Evolutionary conservation across 2,888 invertebrate species (phyloP), one percentile per base, ranked within the genome.

Genomic region (Leptopilina drosophilae): DNA sequence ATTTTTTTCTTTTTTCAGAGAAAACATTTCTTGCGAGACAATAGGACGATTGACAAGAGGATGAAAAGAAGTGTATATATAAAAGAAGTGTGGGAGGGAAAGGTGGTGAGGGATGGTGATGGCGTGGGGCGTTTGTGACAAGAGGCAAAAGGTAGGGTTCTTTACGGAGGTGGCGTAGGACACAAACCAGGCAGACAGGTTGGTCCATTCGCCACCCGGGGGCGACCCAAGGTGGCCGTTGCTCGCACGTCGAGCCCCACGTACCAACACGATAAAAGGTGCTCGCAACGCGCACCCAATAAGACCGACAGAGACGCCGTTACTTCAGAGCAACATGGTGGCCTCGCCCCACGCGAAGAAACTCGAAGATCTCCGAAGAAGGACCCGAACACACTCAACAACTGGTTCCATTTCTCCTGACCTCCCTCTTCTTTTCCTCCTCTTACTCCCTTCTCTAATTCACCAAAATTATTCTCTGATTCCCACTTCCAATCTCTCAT

Each of bases 341-440:
- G 91, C 91, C 91, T 91, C 90, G 90, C 91, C 91, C 90, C 90
- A 91, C 91, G 91, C 91, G 90, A 90, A 91, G 88, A 90, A 88
- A 90, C 89, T 89, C 90, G 89, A 90, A 90, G 91, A 91, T 90
- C 90, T 90, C 91, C 90, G 89, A 90, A 87, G 86, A 86, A 81
- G 82, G 80, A 81, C 80, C 82, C 81, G 81, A 81, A 82, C 80
- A 75, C 73, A 78, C 77, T 76, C 40, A 56, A n/a, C 7, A 75
- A 76, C 77, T 77, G 1, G 49, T 49, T 49, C 73, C 49, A 77
- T 66, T 81, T 62, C 64, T 26, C 78, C 81, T 84, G 81, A 81
- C 78, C 77, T 80, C 81, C 66, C 78, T 49, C 4, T 49, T 46
- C 46, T 33, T 33, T 46, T 8, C 46, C 9, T 46, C 46, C 9